Percentiles rank a stretch among this genome's conserved stretches.
These are phyloP conservation scores for Dromius quadrimaculatus DNA, from an alignment of 2,888 invertebrate species.

Conservation along the genomic window DNA sequence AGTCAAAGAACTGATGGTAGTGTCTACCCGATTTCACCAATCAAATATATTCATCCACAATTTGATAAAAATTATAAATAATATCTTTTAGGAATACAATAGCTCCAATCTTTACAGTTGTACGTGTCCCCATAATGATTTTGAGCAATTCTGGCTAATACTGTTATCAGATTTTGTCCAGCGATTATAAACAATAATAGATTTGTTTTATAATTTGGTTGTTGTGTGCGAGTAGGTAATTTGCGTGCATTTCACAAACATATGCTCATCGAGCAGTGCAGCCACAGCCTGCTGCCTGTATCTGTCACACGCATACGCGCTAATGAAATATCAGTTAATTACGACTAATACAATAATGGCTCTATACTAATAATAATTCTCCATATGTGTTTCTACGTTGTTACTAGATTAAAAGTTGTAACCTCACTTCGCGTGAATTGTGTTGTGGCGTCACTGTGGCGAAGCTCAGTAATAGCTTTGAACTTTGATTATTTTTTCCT, in stretches of 20 bases:
- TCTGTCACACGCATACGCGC: slow-evolving; percentile 58
- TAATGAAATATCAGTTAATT: slow-evolving; percentile 65
- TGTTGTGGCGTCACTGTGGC: no score
- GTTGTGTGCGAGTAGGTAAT: slow-evolving; percentile 33
- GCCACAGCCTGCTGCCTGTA: slow-evolving; percentile 16
- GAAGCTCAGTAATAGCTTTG: no score
- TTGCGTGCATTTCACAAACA: slow-evolving; percentile 41
- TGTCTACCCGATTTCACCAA: no score
- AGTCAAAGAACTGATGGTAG: no score
- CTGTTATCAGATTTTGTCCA: slow-evolving; percentile 37
- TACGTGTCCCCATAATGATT: slow-evolving; percentile 31
- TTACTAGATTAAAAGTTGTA: no score
- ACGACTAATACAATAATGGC: slow-evolving; percentile 64
- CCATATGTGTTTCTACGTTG: slow-evolving; percentile 1
- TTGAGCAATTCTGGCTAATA: slow-evolving; percentile 38
- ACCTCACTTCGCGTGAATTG: no score
- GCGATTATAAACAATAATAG: slow-evolving; percentile 39
- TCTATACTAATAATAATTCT: slow-evolving; percentile 62
- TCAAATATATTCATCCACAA: no score
- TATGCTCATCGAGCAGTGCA: slow-evolving; percentile 24
- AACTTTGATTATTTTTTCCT: no score
- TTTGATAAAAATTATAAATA: no score
- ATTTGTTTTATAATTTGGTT: slow-evolving; percentile 39
- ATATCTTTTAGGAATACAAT: no score
- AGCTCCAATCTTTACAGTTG: no score